A percentile compares a stretch with the other conserved stretches of the same genome.
Evolutionary conservation across 2,888 invertebrate species (phyloP).

Genomic region (Aphodius sticticus): DNA sequence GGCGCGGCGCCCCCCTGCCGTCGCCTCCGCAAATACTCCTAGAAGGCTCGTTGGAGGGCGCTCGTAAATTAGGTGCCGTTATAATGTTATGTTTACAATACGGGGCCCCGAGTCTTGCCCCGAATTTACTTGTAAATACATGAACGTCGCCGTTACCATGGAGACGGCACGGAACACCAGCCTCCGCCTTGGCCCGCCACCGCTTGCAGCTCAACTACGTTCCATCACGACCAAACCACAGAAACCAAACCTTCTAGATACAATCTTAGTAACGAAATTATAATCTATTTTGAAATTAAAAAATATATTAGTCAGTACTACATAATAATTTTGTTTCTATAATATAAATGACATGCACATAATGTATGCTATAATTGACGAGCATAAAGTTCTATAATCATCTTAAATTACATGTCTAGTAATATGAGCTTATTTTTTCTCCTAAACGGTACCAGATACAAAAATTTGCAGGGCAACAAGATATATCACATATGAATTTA

Average conservation of each 20-base stretch:
- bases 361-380: no score
- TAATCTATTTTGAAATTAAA: neutral
- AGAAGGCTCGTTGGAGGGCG: neutral
- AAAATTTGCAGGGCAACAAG: no score
- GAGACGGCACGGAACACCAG: neutral
- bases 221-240: neutral
- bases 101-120: neutral
- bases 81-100: conserved; percentile 4
- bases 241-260: neutral
- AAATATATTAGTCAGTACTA: no score
- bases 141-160: neutral
- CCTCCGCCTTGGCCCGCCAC: neutral
- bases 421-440: no score
- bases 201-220: neutral
- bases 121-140: conserved; percentile 4
- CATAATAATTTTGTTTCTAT: no score
- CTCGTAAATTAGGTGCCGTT: conserved; percentile 4
- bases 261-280: neutral
- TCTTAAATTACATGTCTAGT: no score
- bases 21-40: conserved; percentile 4
- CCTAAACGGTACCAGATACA: no score
- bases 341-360: no score
- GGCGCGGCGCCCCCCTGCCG: neutral
- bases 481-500: no score
- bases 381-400: no score